Evolutionary conservation across 2,797 vertebrate genomes (phyloP), one percentile per base, ranked within the genome.

Genomic region (Lates japonicus): DNA sequence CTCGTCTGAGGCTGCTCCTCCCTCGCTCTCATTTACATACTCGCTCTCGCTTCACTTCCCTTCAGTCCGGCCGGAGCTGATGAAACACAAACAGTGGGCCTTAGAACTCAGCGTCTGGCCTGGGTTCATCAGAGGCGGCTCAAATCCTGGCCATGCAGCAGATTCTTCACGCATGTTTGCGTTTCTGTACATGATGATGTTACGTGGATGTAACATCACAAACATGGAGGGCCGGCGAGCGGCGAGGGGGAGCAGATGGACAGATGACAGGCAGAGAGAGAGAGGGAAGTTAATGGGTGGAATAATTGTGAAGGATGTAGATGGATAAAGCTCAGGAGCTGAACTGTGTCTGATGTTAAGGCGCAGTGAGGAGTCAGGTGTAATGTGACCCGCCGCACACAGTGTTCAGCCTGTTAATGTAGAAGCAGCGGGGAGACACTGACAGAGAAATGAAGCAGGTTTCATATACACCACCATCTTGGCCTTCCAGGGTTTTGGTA

Each of bases 41-140:
- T 0, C 11, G 2, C 44, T 22, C 22, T 0, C 25, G 1, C 67
- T 41, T 46, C 25, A 0, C 44, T 39, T 70, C 66, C 0, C 41
- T 17, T 37, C 41, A n/a, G 37, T 48, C 33, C 33, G 20, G 7
- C 33, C 54, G 25, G 4, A n/a, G 7, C 33, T 63, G 78, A 72
- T 78, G 62, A 74, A 74, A 77, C 54, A 64, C 51, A 52, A 48
- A 61, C 64, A 46, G 17, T 16, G 39, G n/a, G n/a, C n/a, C n/a
- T n/a, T n/a, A n/a, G n/a, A n/a, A n/a, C n/a, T n/a, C n/a, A n/a
- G n/a, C n/a, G 7, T 39, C 22, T 67, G 73, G 68, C 54, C 54
- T 20, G 13, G 61, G 61, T 31, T 70, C 16, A 16, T 42, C 51
- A 17, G 35, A 41, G 49, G 33, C 20, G 16, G 66, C 52, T 44